These are phyloP conservation scores for Cantharis flavilabris DNA, from an alignment of 2,888 invertebrate species.

Conservation along the genomic window DNA sequence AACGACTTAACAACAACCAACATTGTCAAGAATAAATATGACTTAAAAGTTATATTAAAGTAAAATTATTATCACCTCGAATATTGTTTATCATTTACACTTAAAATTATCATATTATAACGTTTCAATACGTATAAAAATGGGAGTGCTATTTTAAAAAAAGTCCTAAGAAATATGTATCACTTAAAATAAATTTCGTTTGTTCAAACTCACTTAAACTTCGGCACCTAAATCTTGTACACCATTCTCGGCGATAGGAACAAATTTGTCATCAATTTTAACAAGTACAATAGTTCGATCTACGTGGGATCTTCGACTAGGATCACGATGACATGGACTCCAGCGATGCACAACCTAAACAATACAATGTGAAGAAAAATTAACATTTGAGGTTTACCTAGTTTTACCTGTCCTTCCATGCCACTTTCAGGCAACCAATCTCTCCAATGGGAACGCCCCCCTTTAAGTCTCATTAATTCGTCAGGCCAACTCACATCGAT, in stretches of 20 bases:
- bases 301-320: constrained; percentile 84
- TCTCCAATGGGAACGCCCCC: constrained; percentile 88
- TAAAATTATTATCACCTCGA: constrained; percentile 10
- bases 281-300: constrained; percentile 89
- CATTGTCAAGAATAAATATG: not conserved
- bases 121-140: not conserved
- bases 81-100: constrained; percentile 1
- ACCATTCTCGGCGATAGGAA: constrained; percentile 90
- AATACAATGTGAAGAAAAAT: not conserved
- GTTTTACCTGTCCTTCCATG: constrained; percentile 83
- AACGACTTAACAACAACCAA: not conserved
- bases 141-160: not conserved
- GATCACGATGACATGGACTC: constrained; percentile 91
- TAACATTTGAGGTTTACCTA: not conserved
- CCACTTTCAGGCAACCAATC: constrained; percentile 89
- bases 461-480: constrained; percentile 83
- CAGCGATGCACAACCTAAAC: constrained; percentile 88
- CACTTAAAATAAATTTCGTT: not conserved
- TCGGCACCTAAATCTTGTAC: constrained; percentile 79
- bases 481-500: constrained; percentile 97
- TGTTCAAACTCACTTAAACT: constrained; percentile 20
- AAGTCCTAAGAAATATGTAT: not conserved
- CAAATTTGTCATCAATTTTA: constrained; percentile 91
- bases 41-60: not conserved
- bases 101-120: not conserved